These are phyloP conservation scores for Uloborus diversus DNA, from an alignment of 1,140 invertebrate genomes.

Conservation along the genomic window DNA sequence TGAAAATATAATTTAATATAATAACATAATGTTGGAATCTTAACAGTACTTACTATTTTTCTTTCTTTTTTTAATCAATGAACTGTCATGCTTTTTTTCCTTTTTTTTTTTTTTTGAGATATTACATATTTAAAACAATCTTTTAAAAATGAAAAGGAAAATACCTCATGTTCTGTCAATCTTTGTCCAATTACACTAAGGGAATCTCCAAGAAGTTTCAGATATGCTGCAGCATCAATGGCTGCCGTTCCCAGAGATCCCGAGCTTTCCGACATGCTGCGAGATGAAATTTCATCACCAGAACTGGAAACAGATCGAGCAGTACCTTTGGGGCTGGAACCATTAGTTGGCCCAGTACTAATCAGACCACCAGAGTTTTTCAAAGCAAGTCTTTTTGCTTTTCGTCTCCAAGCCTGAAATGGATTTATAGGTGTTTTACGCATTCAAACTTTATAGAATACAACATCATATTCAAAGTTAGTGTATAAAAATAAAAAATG, in stretches of 20 bases:
- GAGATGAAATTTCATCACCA: slow-evolving; percentile 52
- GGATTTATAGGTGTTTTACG: background rate
- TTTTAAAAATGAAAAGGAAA: too few species aligned
- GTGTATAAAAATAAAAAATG: too few species aligned
- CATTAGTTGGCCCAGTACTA: slow-evolving; percentile 66
- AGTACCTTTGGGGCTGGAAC: slow-evolving; percentile 14
- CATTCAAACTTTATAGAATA: too few species aligned
- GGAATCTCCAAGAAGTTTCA: slow-evolving; percentile 91
- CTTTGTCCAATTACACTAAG: slow-evolving; percentile 91
- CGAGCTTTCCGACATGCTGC: slow-evolving; percentile 57
- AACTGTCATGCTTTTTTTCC: too few species aligned
- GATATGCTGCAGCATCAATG: slow-evolving; percentile 90
- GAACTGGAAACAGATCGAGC: background rate
- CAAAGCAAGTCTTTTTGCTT: slow-evolving; percentile 75
- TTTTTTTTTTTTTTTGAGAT: too few species aligned
- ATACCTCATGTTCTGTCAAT: slow-evolving; percentile 88
- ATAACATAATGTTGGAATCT: too few species aligned
- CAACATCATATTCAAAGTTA: too few species aligned
- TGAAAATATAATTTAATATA: background rate
- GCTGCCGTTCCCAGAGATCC: slow-evolving; percentile 79
- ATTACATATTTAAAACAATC: too few species aligned
- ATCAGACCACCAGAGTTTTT: slow-evolving; percentile 67
- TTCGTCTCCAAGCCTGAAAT: slow-evolving; percentile 77
- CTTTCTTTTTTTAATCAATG: too few species aligned
- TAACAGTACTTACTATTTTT: too few species aligned